Conservation (phyloP, 1,140 invertebrate genomes). For the Drosophila ironensis region DNA sequence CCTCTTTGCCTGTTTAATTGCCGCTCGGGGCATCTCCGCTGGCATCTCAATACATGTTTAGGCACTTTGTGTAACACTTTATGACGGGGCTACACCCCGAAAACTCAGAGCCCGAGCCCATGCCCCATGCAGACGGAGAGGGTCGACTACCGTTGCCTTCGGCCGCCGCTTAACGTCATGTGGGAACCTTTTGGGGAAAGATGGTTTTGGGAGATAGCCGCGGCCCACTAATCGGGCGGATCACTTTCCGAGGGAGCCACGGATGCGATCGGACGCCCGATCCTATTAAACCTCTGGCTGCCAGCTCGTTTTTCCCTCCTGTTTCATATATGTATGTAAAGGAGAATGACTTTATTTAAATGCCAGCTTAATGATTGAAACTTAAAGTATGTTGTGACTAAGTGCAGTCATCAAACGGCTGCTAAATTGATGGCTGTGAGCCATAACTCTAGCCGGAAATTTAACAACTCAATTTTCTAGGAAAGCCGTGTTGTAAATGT, state of each 20-base stretch:
- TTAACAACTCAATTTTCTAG: conserved; percentile 4
- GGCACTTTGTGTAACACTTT: conserved; percentile 79
- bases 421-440: not conserved
- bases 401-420: not conserved
- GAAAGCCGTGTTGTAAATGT: not conserved
- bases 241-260: conserved; percentile 22
- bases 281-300: conserved; percentile 9
- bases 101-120: conserved; percentile 1
- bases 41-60: conserved; percentile 78
- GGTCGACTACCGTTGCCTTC: conserved; percentile 56
- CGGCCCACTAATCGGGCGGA: conserved; percentile 18
- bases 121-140: not conserved
- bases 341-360: conserved; percentile 24
- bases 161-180: no score
- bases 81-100: conserved; percentile 64
- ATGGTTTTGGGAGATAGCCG: conserved; percentile 34
- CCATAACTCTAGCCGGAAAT: not conserved
- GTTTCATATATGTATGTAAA: not conserved
- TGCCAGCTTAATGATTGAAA: not conserved
- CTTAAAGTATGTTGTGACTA: not conserved
- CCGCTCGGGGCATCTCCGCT: conserved; percentile 56
- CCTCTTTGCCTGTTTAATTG: conserved; percentile 64
- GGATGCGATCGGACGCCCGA: no score
- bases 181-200: conserved; percentile 48
- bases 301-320: not conserved